These are phyloP conservation scores for Nerophis ophidion DNA, from an alignment of 2,113 vertebrate species.

Conservation along the genomic window DNA sequence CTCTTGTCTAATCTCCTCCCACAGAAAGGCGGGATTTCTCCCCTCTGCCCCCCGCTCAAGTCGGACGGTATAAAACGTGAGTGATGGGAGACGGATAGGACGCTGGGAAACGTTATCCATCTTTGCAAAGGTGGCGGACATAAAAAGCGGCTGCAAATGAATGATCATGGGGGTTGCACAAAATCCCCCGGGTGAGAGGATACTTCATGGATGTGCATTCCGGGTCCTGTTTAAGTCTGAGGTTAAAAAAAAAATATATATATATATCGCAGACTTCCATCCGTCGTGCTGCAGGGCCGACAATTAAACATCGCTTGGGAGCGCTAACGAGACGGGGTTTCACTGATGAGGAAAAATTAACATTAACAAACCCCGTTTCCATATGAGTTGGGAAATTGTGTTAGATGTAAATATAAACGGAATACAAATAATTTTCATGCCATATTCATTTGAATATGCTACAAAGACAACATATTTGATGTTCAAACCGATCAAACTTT, in stretches of 20 bases:
- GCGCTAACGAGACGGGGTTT: neutral
- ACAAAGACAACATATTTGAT: too few species aligned
- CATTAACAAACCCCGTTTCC: too few species aligned
- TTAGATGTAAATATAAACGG: too few species aligned
- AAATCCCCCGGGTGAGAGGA: constrained; percentile 15
- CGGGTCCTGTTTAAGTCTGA: neutral
- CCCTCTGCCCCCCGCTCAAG: constrained; percentile 17
- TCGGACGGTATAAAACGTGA: constrained; percentile 31
- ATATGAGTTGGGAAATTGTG: too few species aligned
- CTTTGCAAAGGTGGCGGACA: constrained; percentile 26
- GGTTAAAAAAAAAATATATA: neutral
- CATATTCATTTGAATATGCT: too few species aligned
- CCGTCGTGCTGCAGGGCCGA: neutral
- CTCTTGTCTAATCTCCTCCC: constrained; percentile 54
- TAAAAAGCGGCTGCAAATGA: constrained; percentile 26
- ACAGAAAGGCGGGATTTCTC: constrained; percentile 49
- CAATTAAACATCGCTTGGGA: neutral
- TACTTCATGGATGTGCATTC: neutral
- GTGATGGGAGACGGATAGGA: constrained; percentile 44
- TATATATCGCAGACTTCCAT: neutral
- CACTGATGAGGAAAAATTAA: neutral
- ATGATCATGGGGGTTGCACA: constrained; percentile 16
- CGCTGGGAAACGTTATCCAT: constrained; percentile 38
- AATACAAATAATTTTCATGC: too few species aligned
- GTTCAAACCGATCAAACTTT: too few species aligned